Evolutionary conservation across 2,888 invertebrate species (phyloP), one percentile per base, ranked within the genome.

Genomic region (Drosophila buzzatii): DNA sequence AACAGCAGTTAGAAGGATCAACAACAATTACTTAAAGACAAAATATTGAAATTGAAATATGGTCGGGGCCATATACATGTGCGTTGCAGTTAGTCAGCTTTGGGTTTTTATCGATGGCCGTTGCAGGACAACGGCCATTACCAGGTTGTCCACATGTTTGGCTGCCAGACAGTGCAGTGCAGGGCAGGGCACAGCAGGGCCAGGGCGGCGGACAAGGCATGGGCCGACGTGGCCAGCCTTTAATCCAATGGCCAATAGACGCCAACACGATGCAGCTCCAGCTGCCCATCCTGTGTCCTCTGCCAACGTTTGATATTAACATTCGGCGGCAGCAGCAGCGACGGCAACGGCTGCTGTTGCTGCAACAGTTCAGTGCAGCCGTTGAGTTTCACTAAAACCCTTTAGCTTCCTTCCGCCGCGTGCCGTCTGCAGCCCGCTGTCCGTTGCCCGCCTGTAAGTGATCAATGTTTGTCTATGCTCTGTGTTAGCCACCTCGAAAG

Each of bases 381-480:
- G 65, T 20, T 53, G 60, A 66, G 60, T 53, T 45, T 53, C 62
- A 57, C 42, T 14, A 31, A 31, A 33, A 8, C 8, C n/a, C 14
- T 33, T 33, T 33, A 51, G 51, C 51, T n/a, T 9, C 27, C 16
- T 14, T 8, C 37, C 49, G 20, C 68, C 10, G 23, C 37, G 37
- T 37, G 37, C 80, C 69, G 14, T 14, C 14, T 18, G 49, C 71
- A 64, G 73, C 35, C 27, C 49, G 10, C 49, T n/a, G 58, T 73
- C 64, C 20, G 49, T 71, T 62, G 76, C 44, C 23, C 45, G 84
- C 87, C 89, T 89, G 89, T 87, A 89, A 86, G 85, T 86, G 89
- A 86, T 89, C 85, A 86, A 86, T 86, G 85, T 89, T 86, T 86
- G 89, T 77, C 85, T 89, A 82, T 89, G 88, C 82, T 78, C 65